Evolutionary conservation across 2,888 invertebrate genomes (phyloP), one percentile per base, ranked within the genome.

Genomic region (Pseudolycoriella hygida): DNA sequence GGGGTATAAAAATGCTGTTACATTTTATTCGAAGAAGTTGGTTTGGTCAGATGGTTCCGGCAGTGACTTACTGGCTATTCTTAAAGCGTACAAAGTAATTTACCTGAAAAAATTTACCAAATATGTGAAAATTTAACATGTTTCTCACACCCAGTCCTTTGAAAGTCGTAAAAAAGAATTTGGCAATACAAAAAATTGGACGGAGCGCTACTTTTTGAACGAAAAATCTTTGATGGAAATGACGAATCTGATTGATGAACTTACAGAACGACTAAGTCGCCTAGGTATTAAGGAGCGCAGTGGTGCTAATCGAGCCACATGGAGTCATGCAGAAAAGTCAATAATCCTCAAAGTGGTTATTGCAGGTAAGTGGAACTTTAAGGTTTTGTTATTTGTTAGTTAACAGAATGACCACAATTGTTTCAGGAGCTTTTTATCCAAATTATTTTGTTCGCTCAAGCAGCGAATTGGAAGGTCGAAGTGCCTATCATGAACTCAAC

Each of bases 361-460:
- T 40, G 58, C 62, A 3, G 64, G 64, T 5, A 48, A 25, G 3
- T 39, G 31, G 41, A 37, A n/a, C n/a, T n/a, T n/a, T n/a, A n/a
- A 31, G 11, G 11, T 31, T 31, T 11, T 31, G 11, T 31, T 11
- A 10, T 11, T 31, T 31, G 31, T 31, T 31, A n/a, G n/a, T n/a
- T n/a, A n/a, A n/a, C n/a, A n/a, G n/a, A n/a, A n/a, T n/a, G n/a
- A n/a, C n/a, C n/a, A n/a, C n/a, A 6, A 8, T 25, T 25, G 25
- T 64, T 68, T 4, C 60, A 1, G 65, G 65, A 2, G 92, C 93
- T 2, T 92, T 92, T 63, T 96, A 92, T 66, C 96, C 96, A 0
- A 80, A 93, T 62, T 94, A 85, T 62, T 94, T 87, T 64, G 62
- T 78, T 17, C 71, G 75, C 30, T 56, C 65, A 8, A 57, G 66